Evolutionary conservation across 1,140 invertebrate species (phyloP), one percentile per base, ranked within the genome.

Genomic region (Amphibalanus amphitrite): DNA sequence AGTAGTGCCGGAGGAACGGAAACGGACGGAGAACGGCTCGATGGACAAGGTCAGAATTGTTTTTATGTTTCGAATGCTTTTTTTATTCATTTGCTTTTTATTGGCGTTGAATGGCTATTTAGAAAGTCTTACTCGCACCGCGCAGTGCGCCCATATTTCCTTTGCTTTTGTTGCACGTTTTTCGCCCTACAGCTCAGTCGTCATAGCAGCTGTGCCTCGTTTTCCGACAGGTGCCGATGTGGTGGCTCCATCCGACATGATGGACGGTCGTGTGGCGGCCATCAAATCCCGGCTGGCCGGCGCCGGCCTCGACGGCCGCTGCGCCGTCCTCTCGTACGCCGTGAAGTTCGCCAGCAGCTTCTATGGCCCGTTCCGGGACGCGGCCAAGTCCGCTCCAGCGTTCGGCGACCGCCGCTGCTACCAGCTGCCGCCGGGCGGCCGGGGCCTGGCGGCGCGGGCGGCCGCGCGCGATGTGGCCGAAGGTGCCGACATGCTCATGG

Each of bases 401-500:
- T 94, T 90, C 80, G 94, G 95, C 0, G 92, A 98, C 82, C 83
- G 95, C 59, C 88, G 89, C 78, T 88, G 88, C 77, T 98, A 98
- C 82, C 96, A 98, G 78, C 82, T 98, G 69, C 95, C 95, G 8
- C 85, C 88, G 23, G 92, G 90, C 0, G 91, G 91, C 73, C 82
- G 82, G 15, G 93, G 92, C 25, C 82, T 98, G 67, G 95, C 95
- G 70, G 81, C 88, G 38, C 85, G 95, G 79, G 94, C 95, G 71
- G 90, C 90, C 70, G 86, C 86, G 69, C 82, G 94, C 71, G 95
- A 98, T 82, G 89, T 97, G 0, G 84, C 86, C 30, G 94, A 98
- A 83, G 95, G 95, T 23, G 93, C 94, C 0, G 95, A 98, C 79
- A 93, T 98, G 86, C 79, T 98, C 33, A 98, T 98, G 94, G 93